Conservation (phyloP, 1,140 invertebrate species). For the Bilobella aurantiaca region DNA sequence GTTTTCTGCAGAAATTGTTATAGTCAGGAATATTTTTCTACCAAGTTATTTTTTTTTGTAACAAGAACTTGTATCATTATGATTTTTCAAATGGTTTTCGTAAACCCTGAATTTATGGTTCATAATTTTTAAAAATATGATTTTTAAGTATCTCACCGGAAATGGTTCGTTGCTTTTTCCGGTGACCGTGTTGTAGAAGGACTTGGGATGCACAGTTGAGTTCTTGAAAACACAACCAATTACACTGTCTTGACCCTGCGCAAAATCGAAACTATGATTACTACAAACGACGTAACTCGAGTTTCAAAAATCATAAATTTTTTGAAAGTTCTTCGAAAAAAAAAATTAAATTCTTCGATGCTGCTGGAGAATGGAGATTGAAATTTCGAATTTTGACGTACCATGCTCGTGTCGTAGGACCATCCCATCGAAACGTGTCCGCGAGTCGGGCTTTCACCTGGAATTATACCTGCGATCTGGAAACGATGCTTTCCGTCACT, state of each 20-base stretch:
- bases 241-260: not conserved
- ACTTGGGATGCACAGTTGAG: not conserved
- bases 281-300: no score
- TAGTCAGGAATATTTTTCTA: not conserved
- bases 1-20: not conserved
- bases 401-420: conserved; percentile 4
- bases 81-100: no score
- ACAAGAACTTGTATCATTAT: no score
- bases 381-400: no score
- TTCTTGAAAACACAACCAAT: not conserved
- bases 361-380: no score
- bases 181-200: conserved; percentile 7
- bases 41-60: not conserved
- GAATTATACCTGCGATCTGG: not conserved
- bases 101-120: no score
- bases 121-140: no score
- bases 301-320: no score
- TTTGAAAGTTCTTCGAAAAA: no score
- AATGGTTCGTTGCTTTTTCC: no score
- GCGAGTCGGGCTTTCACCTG: not conserved
- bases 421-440: not conserved
- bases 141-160: no score
- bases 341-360: not conserved
- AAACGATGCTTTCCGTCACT: not conserved
- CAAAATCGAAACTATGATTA: not conserved